Percentiles rank a stretch among this genome's conserved stretches.
These are phyloP conservation scores for Plectrocnemia conspersa DNA, from an alignment of 1,140 invertebrate genomes.

Conservation along the genomic window DNA sequence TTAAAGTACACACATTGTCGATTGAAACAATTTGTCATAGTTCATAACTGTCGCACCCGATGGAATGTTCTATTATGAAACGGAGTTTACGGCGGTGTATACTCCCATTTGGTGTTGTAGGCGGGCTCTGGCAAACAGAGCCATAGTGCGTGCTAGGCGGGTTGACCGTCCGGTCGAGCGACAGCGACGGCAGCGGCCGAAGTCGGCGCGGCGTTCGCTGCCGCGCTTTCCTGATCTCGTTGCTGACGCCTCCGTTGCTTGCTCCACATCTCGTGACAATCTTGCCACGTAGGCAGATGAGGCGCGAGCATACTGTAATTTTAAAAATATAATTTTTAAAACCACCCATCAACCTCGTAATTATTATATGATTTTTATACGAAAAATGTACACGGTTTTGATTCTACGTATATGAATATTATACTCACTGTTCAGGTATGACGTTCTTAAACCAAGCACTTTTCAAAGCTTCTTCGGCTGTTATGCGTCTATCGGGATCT, in stretches of 20 bases:
- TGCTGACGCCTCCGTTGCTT: conserved; percentile 83
- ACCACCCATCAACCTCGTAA: too few relatives aligned
- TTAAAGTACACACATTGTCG: too few relatives aligned
- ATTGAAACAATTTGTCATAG: too few relatives aligned
- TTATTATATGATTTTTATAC: too few relatives aligned
- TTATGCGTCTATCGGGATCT: conserved; percentile 90
- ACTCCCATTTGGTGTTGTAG: conserved; percentile 24
- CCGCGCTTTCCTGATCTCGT: conserved; percentile 68
- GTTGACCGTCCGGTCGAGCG: conserved; percentile 20
- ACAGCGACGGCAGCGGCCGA: too few relatives aligned
- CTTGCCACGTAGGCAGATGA: conserved; percentile 89
- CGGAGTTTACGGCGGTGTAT: conserved; percentile 27
- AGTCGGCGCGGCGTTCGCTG: conserved; percentile 40
- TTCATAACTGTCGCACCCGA: too few relatives aligned
- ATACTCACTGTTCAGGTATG: conserved; percentile 80
- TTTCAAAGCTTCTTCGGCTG: conserved; percentile 90
- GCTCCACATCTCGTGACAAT: conserved; percentile 99
- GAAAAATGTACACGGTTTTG: too few relatives aligned
- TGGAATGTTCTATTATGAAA: too few relatives aligned
- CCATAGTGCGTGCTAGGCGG: conserved; percentile 27
- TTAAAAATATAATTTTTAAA: too few relatives aligned
- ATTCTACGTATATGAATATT: too few relatives aligned
- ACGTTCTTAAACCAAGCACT: conserved; percentile 92
- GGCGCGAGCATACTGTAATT: conserved; percentile 71
- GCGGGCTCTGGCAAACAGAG: conserved; percentile 31